A percentile compares a stretch with the other conserved stretches of the same genome.
Evolutionary conservation across 1,140 invertebrate species (phyloP).

Genomic region (Ctenoplectra terminalis): DNA sequence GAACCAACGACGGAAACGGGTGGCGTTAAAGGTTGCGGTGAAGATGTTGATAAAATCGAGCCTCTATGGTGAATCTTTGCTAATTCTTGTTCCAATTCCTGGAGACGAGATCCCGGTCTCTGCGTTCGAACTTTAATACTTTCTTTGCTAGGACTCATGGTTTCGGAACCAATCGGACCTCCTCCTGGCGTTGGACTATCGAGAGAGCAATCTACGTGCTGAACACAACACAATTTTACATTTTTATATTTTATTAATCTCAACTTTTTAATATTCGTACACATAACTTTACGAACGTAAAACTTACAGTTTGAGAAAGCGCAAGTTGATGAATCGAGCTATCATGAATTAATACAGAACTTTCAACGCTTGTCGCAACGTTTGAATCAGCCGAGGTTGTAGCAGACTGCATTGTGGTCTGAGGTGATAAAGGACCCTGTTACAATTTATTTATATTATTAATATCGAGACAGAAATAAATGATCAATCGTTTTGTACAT

Average conservation of each 20-base stretch:
- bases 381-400: constrained; percentile 50
- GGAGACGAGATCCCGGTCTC: constrained; percentile 77
- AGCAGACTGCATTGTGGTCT: constrained; percentile 80
- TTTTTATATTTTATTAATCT: constrained; percentile 8
- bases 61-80: constrained; percentile 80
- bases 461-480: background rate
- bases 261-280: background rate
- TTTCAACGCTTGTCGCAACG: constrained; percentile 27
- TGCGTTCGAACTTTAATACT: constrained; percentile 73
- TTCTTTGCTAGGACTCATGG: constrained; percentile 80
- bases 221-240: constrained; percentile 25
- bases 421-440: constrained; percentile 82
- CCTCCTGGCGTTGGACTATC: constrained; percentile 76
- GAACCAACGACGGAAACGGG: constrained; percentile 69
- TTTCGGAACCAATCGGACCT: constrained; percentile 67
- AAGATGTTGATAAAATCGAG: constrained; percentile 69
- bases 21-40: constrained; percentile 73
- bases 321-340: constrained; percentile 45
- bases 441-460: constrained; percentile 38
- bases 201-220: constrained; percentile 70
- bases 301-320: constrained; percentile 64
- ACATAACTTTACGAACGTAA: background rate
- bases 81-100: constrained; percentile 80
- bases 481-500: background rate
- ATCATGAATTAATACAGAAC: constrained; percentile 47